Evolutionary conservation across 2,888 invertebrate species (phyloP).

Genomic region (Heliconius hortense): DNA sequence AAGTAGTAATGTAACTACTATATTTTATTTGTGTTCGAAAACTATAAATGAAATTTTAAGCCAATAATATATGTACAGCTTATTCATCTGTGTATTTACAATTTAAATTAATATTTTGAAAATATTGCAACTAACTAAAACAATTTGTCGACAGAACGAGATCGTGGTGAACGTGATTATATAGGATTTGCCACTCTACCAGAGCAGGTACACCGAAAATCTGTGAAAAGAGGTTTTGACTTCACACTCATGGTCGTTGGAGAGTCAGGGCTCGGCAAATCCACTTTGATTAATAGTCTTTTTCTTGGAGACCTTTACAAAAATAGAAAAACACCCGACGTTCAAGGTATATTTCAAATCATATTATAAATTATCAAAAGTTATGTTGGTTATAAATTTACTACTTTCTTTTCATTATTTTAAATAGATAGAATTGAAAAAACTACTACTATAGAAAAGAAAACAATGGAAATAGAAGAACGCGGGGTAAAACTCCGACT

Average conservation of each 20-base stretch:
- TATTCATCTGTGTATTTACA: not conserved
- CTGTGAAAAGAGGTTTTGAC: constrained; percentile 97
- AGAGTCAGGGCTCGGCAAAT: constrained; percentile 96
- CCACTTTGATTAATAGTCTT: constrained; percentile 96
- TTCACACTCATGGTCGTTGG: constrained; percentile 98
- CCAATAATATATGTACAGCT: not conserved
- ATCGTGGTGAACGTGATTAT: constrained; percentile 87
- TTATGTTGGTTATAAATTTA: not conserved
- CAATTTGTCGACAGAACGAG: constrained; percentile 65
- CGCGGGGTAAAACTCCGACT: constrained; percentile 94
- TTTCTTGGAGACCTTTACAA: constrained; percentile 97
- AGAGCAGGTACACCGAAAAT: constrained; percentile 97
- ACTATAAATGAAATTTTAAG: not conserved
- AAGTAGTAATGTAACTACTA: not conserved
- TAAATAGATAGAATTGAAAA: constrained; percentile 84
- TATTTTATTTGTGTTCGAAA: not conserved
- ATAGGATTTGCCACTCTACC: constrained; percentile 98
- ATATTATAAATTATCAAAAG: not conserved
- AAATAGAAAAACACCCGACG: constrained; percentile 88
- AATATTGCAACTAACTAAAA: not conserved
- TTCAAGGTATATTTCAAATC: constrained; percentile 79
- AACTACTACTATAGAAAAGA: constrained; percentile 87
- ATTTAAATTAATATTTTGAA: not conserved
- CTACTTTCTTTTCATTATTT: not conserved
- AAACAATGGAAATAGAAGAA: constrained; percentile 97